phyloP scores from a whole-genome alignment of 2,888 invertebrate species.

The Blastobasis lacticolella region DNA sequence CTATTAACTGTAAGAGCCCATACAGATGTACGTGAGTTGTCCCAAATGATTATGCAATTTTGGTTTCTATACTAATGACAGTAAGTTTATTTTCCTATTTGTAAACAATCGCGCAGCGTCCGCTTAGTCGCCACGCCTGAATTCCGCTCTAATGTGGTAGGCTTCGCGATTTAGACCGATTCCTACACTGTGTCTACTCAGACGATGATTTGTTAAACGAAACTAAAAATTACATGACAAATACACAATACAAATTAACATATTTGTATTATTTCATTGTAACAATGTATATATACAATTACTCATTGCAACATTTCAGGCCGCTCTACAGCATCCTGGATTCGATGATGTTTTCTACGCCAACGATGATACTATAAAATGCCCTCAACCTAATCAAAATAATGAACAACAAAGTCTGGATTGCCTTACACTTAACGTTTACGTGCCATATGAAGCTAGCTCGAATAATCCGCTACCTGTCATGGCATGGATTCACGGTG shows the following conservation, averaged over 20 bases:
- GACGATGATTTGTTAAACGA: too few species aligned
- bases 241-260: background rate
- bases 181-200: too few species aligned
- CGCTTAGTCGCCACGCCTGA: too few species aligned
- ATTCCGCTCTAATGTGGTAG: too few species aligned
- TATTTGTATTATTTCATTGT: background rate
- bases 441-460: conserved; percentile 48
- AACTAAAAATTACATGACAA: too few species aligned
- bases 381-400: conserved; percentile 43
- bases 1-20: too few species aligned
- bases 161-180: too few species aligned
- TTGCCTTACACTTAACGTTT: conserved; percentile 79
- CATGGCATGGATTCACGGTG: conserved; percentile 61
- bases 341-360: conserved; percentile 53
- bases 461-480: conserved; percentile 51
- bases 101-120: too few species aligned
- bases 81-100: too few species aligned
- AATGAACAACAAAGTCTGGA: conserved; percentile 46
- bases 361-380: conserved; percentile 41
- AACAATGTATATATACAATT: background rate
- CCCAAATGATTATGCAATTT: too few species aligned
- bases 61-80: too few species aligned
- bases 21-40: too few species aligned
- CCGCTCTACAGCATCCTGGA: conserved; percentile 28
- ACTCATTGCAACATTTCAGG: conserved; percentile 29